Percentiles rank a stretch among this genome's conserved stretches.
phyloP scores from a whole-genome alignment of 2,797 vertebrate genomes.

The Geotrypetes seraphini region DNA sequence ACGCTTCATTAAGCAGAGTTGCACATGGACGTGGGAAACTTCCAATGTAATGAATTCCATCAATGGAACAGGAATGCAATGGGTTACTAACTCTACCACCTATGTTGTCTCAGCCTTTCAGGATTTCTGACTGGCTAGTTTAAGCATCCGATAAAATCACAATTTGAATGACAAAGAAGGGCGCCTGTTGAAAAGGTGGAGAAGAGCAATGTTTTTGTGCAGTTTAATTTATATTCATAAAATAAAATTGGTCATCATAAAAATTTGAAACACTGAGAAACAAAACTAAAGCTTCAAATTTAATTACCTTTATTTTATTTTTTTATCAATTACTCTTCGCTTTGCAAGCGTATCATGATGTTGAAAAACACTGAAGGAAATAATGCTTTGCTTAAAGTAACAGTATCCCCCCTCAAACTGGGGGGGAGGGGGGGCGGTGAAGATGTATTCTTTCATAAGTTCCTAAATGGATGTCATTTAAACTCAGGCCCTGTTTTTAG shows the following conservation, averaged over 20 bases:
- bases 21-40: conserved; percentile 22
- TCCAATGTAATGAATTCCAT: conserved; percentile 17
- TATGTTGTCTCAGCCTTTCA: conserved; percentile 16
- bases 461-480: too few relatives aligned
- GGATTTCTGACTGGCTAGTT: conserved; percentile 23
- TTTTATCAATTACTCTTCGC: conserved; percentile 25
- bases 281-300: too few relatives aligned
- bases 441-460: too few relatives aligned
- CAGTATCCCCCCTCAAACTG: too few relatives aligned
- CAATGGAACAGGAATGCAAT: conserved; percentile 28
- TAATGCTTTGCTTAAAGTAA: too few relatives aligned
- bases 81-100: conserved; percentile 19
- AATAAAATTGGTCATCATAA: conserved; percentile 7
- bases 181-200: conserved; percentile 13
- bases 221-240: conserved; percentile 20
- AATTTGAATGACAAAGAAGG: conserved; percentile 9
- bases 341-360: too few relatives aligned
- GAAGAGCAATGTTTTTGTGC: conserved; percentile 37
- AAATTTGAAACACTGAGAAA: conserved; percentile 6
- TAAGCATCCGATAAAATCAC: too few relatives aligned
- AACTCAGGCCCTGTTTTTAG: too few relatives aligned
- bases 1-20: conserved; percentile 31
- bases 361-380: too few relatives aligned
- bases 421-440: too few relatives aligned
- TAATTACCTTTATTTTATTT: too few relatives aligned